Evolutionary conservation across 2,113 vertebrate species (phyloP).

Genomic region (Emydura subglobosa): DNA sequence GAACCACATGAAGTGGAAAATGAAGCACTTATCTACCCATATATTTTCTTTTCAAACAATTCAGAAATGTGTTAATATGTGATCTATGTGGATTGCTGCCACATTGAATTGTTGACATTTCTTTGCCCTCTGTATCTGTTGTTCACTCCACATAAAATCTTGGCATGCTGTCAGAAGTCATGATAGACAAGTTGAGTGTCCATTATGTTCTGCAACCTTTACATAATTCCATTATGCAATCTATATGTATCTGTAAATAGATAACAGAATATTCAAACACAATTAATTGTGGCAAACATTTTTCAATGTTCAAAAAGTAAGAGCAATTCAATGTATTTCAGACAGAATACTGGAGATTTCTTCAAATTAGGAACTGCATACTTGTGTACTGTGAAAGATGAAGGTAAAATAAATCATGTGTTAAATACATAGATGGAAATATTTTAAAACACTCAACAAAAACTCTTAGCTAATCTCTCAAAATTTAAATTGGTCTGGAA

Average conservation of each 20-base stretch:
- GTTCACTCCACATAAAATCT: neutral
- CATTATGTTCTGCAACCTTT: neutral
- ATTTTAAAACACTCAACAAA: neutral
- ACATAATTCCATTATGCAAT: neutral
- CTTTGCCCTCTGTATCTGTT: neutral
- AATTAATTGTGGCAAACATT: neutral
- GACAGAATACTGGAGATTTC: neutral
- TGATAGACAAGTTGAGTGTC: neutral
- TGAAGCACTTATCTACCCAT: neutral
- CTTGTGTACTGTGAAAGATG: neutral
- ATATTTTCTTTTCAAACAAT: slow-evolving; percentile 20
- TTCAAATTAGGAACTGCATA: neutral
- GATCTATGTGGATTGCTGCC: neutral
- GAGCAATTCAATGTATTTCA: neutral
- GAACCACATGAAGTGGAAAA: slow-evolving; percentile 27
- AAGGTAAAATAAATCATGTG: neutral
- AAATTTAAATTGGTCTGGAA: neutral
- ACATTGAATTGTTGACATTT: neutral
- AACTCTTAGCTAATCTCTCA: neutral
- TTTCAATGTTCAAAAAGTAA: neutral
- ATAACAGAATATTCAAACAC: slow-evolving; percentile 8
- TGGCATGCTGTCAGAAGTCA: neutral
- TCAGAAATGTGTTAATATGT: slow-evolving; percentile 7
- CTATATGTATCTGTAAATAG: neutral
- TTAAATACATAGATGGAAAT: neutral